Conservation (phyloP, 1,140 invertebrate species). For the Bombyx mandarina region DNA sequence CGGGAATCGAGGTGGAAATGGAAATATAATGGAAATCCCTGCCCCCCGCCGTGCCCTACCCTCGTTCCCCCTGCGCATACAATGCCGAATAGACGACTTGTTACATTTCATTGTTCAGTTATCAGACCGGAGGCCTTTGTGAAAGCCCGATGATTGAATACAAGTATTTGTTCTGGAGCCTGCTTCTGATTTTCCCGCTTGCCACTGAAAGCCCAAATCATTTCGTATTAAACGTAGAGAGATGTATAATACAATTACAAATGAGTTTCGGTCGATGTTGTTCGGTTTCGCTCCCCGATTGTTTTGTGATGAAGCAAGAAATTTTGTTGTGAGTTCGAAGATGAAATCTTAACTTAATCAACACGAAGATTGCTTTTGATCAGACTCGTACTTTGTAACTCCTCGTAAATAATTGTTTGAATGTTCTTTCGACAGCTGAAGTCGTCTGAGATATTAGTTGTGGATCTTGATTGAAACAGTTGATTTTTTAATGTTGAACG, state of each 20-base stretch:
- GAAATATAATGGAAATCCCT: conserved; percentile 66
- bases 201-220: conserved; percentile 47
- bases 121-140: conserved; percentile 66
- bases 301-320: conserved; percentile 6
- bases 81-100: conserved; percentile 66
- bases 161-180: conserved; percentile 64
- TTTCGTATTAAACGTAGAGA: conserved; percentile 33
- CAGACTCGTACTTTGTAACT: too few relatives aligned
- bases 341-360: too few relatives aligned
- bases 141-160: conserved; percentile 66
- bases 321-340: not conserved
- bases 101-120: conserved; percentile 71
- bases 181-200: conserved; percentile 60
- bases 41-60: conserved; percentile 17
- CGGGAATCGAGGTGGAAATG: conserved; percentile 66
- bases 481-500: too few relatives aligned
- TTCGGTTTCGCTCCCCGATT: conserved; percentile 2
- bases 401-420: too few relatives aligned
- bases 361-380: too few relatives aligned
- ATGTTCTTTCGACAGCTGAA: too few relatives aligned
- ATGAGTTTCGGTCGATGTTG: conserved; percentile 22
- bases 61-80: conserved; percentile 33
- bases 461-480: too few relatives aligned
- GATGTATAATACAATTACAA: conserved; percentile 35
- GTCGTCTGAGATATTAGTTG: too few relatives aligned